phyloP scores from a whole-genome alignment of 2,797 vertebrate genomes.

The Borostomias antarcticus region DNA sequence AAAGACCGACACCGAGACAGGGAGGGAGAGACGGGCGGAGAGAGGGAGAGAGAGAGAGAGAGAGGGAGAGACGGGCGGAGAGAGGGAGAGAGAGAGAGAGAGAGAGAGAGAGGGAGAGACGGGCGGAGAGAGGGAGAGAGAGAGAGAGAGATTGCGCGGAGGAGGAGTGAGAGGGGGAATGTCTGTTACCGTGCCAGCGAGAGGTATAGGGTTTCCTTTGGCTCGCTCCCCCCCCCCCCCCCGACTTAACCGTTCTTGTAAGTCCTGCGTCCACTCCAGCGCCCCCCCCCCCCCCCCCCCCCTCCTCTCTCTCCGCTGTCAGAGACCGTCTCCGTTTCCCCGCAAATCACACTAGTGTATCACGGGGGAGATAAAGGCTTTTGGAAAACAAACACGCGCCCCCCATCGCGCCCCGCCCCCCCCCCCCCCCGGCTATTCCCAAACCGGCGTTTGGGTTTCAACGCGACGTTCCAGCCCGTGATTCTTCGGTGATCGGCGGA shows the following conservation, averaged over 20 bases:
- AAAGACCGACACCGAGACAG: slow-evolving; percentile 18
- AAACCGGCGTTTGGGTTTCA: slow-evolving; percentile 71
- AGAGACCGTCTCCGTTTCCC: slow-evolving; percentile 40
- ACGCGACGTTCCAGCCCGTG: slow-evolving; percentile 65
- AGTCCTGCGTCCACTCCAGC: slow-evolving; percentile 56
- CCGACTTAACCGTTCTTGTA: slow-evolving; percentile 69
- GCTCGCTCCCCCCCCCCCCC: slow-evolving; percentile 74
- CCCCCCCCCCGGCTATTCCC: slow-evolving; percentile 69
- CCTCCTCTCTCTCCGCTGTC: slow-evolving; percentile 24
- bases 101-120: slow-evolving; percentile 33
- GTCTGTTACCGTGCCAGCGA: slow-evolving; percentile 61
- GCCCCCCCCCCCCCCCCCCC: not conserved
- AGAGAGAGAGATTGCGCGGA: slow-evolving; percentile 46
- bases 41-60: slow-evolving; percentile 35
- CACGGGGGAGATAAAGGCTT: slow-evolving; percentile 70
- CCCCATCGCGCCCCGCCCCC: slow-evolving; percentile 62
- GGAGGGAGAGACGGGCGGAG: slow-evolving; percentile 29
- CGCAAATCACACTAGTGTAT: slow-evolving; percentile 63
- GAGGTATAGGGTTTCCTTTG: slow-evolving; percentile 71
- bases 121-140: slow-evolving; percentile 36
- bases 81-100: slow-evolving; percentile 24
- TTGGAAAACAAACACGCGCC: too few species aligned
- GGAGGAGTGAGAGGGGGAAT: slow-evolving; percentile 43
- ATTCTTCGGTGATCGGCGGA: slow-evolving; percentile 59
- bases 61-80: slow-evolving; percentile 10